Evolutionary conservation across 2,888 invertebrate species (phyloP).

Genomic region (Drosophila longiperda): DNA sequence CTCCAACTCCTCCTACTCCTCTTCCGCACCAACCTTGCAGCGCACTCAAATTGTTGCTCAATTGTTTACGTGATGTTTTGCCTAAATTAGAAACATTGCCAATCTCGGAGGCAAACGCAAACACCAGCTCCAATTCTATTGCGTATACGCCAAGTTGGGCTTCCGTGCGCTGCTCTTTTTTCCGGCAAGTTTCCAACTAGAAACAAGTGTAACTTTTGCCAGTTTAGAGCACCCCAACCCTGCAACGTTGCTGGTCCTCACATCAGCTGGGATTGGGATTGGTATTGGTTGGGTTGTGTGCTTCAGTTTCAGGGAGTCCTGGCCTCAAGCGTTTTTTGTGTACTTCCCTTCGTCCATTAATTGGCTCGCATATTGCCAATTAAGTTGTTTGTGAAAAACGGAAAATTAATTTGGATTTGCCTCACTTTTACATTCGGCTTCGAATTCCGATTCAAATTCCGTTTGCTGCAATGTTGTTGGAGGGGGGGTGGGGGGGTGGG

Average conservation of each 20-base stretch:
- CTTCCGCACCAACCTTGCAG: conserved; percentile 1
- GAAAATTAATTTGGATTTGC: conserved; percentile 75
- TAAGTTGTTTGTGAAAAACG: conserved; percentile 70
- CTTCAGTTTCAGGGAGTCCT: conserved; percentile 20
- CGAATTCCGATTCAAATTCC: conserved; percentile 30
- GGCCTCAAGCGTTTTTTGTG: conserved; percentile 46
- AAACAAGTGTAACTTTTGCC: conserved; percentile 63
- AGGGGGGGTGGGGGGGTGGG: background rate
- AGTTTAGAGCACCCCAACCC: conserved; percentile 5
- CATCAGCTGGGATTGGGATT: background rate
- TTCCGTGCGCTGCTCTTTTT: conserved; percentile 31
- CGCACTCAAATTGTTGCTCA: conserved; percentile 62
- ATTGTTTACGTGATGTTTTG: conserved; percentile 80
- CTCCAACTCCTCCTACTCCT: background rate
- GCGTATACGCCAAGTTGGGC: conserved; percentile 53
- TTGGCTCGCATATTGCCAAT: conserved; percentile 77
- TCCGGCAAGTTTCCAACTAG: conserved; percentile 24
- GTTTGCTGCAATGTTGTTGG: conserved; percentile 19
- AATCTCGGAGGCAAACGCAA: conserved; percentile 24
- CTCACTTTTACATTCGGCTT: conserved; percentile 37
- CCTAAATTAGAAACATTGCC: conserved; percentile 71
- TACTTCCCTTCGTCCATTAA: conserved; percentile 59
- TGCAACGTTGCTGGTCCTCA: background rate
- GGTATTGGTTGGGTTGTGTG: background rate
- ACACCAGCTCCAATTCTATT: conserved; percentile 35